Evolutionary conservation across 2,113 vertebrate species (phyloP), one percentile per base, ranked within the genome.

Genomic region (Rhinolophus sinicus): DNA sequence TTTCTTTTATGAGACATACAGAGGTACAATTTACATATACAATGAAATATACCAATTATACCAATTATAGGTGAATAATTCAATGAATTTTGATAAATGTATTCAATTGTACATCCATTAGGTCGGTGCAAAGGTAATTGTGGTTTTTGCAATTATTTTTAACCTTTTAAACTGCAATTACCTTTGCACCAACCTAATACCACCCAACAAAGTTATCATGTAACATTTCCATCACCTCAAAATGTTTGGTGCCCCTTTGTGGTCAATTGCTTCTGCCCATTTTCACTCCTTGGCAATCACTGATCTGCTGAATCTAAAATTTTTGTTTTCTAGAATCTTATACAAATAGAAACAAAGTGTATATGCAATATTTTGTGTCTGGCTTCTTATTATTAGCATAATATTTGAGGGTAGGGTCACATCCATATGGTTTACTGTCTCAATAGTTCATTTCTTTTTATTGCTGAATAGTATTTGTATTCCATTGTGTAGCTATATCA

Each of bases 1-100:
- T 93, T 87, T 77, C 62, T 81, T 92, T 96, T 44, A 97, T 28
- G 19, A 76, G 19, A 28, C 83, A 87, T 78, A 58, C 2, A 60
- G 60, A 90, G 21, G 44, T 65, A 76, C 50, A 38, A 56, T 76
- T 83, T 65, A 72, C 5, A 93, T 44, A 64, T 30, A 75, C 16
- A 67, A 81, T 67, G 62, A 30, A 93, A 88, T 64, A 50, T 13
- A 60, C 12, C 76, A 38, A 90, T 30, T 64, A 50, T 13, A 60
- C 12, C 76, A 38, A 90, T 30, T 84, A 75, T 33, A 92, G 35
- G n/a, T 54, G 12, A 94, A 64, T 3, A 76, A 90, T 33, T 85
- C 50, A 88, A 65, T 65, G 6, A 76, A n/a, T 76, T 94, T 82
- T 89, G 8, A 91, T 7, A 77, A 95, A 84, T 65, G 21, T 87